phyloP scores from a whole-genome alignment of 2,797 vertebrate genomes.

The Phoeniculus purpureus region DNA sequence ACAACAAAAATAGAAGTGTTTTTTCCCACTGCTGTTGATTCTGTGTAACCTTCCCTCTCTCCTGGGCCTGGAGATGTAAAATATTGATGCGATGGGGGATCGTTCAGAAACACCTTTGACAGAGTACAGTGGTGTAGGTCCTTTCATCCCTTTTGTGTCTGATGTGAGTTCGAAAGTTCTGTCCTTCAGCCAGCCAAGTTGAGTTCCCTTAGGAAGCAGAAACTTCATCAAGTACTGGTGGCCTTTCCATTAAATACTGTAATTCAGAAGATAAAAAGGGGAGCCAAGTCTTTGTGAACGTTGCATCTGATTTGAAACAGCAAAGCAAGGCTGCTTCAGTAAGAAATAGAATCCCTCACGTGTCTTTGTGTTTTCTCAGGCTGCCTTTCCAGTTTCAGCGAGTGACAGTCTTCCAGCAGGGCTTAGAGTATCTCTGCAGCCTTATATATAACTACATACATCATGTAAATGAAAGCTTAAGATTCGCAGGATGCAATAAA shows the following conservation, averaged over 20 bases:
- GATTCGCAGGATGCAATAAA: constrained; percentile 41
- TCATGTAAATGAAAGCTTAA: constrained; percentile 24
- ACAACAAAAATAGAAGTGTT: not conserved
- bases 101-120: constrained; percentile 31
- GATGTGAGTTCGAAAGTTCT: constrained; percentile 21
- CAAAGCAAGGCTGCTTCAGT: not conserved
- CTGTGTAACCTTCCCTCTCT: not conserved
- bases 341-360: not conserved
- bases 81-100: constrained; percentile 38
- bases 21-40: not conserved
- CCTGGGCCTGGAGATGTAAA: not conserved
- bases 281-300: not conserved
- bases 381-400: not conserved
- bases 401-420: not conserved
- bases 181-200: not conserved
- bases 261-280: not conserved
- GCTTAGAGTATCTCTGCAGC: not conserved
- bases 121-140: not conserved
- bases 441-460: not conserved
- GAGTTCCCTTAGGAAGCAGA: not conserved
- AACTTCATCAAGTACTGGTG: constrained; percentile 1
- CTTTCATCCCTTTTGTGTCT: constrained; percentile 31
- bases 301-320: not conserved
- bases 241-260: constrained; percentile 1
- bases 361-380: not conserved